Evolutionary conservation across 2,113 vertebrate genomes (phyloP).

Genomic region (Engystomops pustulosus): DNA sequence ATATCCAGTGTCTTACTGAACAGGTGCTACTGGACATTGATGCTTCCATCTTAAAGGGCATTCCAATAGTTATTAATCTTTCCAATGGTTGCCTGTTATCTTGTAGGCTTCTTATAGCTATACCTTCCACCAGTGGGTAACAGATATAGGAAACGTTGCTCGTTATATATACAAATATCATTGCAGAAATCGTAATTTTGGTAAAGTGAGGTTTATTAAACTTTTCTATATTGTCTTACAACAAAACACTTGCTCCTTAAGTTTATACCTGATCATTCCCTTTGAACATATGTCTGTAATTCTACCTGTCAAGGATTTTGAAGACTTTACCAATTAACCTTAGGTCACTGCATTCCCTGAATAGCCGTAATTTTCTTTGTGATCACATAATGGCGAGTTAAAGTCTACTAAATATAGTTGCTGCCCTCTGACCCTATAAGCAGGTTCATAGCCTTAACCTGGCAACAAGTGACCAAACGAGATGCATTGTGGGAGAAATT

Average conservation of each 20-base stretch:
- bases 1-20: no score
- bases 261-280: conserved; percentile 8
- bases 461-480: conserved; percentile 21
- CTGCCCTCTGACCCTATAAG: conserved; percentile 9
- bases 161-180: background rate
- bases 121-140: background rate
- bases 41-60: no score
- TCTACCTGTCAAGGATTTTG: conserved; percentile 52
- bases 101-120: no score
- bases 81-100: no score
- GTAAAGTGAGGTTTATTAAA: background rate
- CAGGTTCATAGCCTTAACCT: conserved; percentile 18
- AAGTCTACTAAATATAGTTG: conserved; percentile 47
- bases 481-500: background rate
- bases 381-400: conserved; percentile 33
- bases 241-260: background rate
- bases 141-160: no score
- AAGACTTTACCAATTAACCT: conserved; percentile 53
- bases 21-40: no score
- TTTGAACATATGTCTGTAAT: conserved; percentile 52
- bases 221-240: background rate
- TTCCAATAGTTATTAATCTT: no score
- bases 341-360: conserved; percentile 41
- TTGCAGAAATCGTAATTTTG: background rate
- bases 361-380: conserved; percentile 53